phyloP scores from a whole-genome alignment of 1,140 invertebrate species.

The Bombus turneri region DNA sequence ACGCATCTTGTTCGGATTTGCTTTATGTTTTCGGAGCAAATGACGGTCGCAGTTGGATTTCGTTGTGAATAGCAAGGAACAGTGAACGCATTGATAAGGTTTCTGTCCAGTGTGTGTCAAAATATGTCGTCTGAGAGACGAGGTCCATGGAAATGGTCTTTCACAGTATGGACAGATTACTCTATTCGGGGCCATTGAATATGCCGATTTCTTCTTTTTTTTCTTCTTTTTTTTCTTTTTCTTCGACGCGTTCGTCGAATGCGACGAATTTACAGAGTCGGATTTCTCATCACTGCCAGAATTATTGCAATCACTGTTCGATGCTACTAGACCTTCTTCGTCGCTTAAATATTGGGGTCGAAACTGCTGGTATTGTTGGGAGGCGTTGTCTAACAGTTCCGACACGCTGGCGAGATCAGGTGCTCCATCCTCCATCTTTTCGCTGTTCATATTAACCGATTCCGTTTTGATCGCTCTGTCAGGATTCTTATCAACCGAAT shows the following conservation, averaged over 20 bases:
- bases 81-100: slow-evolving; percentile 96
- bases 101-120: slow-evolving; percentile 97
- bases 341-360: slow-evolving; percentile 85
- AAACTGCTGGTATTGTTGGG: slow-evolving; percentile 87
- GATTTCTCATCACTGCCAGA: slow-evolving; percentile 91
- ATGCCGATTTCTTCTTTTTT: slow-evolving; percentile 93
- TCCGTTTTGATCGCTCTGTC: slow-evolving; percentile 49
- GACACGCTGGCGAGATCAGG: slow-evolving; percentile 90
- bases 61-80: slow-evolving; percentile 96
- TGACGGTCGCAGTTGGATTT: slow-evolving; percentile 98
- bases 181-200: slow-evolving; percentile 96
- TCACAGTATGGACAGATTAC: slow-evolving; percentile 96
- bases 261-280: slow-evolving; percentile 80
- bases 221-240: slow-evolving; percentile 77
- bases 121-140: slow-evolving; percentile 95
- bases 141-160: slow-evolving; percentile 97
- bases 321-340: slow-evolving; percentile 89
- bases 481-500: neutral
- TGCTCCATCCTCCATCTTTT: slow-evolving; percentile 74
- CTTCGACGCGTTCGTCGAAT: slow-evolving; percentile 68
- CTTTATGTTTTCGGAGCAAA: slow-evolving; percentile 93
- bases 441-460: slow-evolving; percentile 40
- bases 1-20: slow-evolving; percentile 81
- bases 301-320: slow-evolving; percentile 90
- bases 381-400: slow-evolving; percentile 90